Base-by-base conservation (phyloP, 2,797 vertebrate species). In the Balearica regulorum region DNA sequence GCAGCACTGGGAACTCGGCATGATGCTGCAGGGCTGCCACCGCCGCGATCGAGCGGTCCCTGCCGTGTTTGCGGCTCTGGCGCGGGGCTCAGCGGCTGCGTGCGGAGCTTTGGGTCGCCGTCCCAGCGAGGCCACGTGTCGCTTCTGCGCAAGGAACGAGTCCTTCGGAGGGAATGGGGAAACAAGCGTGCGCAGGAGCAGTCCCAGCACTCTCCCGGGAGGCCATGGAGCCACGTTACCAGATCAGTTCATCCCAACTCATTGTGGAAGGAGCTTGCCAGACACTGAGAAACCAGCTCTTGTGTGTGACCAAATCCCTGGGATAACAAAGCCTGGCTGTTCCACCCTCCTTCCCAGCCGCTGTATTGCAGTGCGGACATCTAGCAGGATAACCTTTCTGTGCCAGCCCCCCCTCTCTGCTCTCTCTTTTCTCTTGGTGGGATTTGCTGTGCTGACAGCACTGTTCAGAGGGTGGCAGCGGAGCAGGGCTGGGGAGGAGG, bases 371-470 rank as follows among this genome's bases (percentile, higher is more conserved):
- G 92, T 57, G 83, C 5, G 13, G 96, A 71, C 95, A 97, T 94
- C 96, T 91, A 66, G 91, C 82, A 80, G 95, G 91, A 60, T 82
- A 83, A 90, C 95, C 94, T 86, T 54, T 73, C 48, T 8, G 51
- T 83, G 43, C 82, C 90, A 83, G 83, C 86, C 93, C 69, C 83
- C 83, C 89, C 83, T 2, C 87, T 2, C 31, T 3, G 25, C 92
- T 72, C 33, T 21, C 69, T 58, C 91, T 86, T 93, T 90, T 91
- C 90, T 94, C 89, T 90, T 6, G 87, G 86, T 75, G 95, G 92
- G 97, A 97, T 97, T 97, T 97, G 96, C 95, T 31, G 97, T 82
- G 94, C 91, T 94, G 95, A 93, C 93, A 93, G 90, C 83, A 14
- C 91, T 80, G 90, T 80, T 94, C 89, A 89, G 92, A 92, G 96